Evolutionary conservation across 2,888 invertebrate genomes (phyloP), one percentile per base, ranked within the genome.

Genomic region (Neoascia interrupta): DNA sequence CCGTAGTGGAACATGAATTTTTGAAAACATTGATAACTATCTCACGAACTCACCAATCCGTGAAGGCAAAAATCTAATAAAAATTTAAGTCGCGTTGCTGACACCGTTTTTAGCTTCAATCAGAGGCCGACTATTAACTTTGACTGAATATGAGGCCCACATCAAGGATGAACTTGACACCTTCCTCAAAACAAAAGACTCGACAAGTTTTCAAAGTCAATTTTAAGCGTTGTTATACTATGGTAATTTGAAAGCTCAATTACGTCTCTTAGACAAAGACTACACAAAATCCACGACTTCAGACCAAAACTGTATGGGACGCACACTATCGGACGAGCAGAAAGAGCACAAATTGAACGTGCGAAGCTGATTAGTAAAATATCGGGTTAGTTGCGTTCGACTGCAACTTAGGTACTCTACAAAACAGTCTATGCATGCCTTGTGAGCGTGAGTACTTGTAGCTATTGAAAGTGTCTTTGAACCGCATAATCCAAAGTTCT

Each of bases 141-240:
- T 58, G 31, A 31, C 36, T 34, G 28, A 51, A 28, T 49, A 31
- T 47, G 41, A 43, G n/a, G 49, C 56, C 18, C 15, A 28, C 26
- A 28, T 43, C 53, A 70, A 72, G 64, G 47, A 64, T 72, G 58
- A 64, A 64, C 64, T 76, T 72, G 76, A 53, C 34, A 64, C 64
- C 47, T 41, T 41, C 51, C 53, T 51, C 58, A 45, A 47, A 21
- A 28, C 8, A 41, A 43, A 16, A 61, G 23, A 28, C 15, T 21
- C 26, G 15, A 18, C 11, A 21, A n/a, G n/a, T n/a, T n/a, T 11
- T 11, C 34, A 51, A 68, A 39, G 47, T 31, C 36, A 66, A 51
- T n/a, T n/a, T n/a, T n/a, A n/a, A n/a, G n/a, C n/a, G n/a, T n/a
- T n/a, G n/a, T n/a, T n/a, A n/a, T n/a, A n/a, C n/a, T n/a, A n/a